Evolutionary conservation across 2,888 invertebrate species (phyloP).

Genomic region (Dicroscelio sp.): DNA sequence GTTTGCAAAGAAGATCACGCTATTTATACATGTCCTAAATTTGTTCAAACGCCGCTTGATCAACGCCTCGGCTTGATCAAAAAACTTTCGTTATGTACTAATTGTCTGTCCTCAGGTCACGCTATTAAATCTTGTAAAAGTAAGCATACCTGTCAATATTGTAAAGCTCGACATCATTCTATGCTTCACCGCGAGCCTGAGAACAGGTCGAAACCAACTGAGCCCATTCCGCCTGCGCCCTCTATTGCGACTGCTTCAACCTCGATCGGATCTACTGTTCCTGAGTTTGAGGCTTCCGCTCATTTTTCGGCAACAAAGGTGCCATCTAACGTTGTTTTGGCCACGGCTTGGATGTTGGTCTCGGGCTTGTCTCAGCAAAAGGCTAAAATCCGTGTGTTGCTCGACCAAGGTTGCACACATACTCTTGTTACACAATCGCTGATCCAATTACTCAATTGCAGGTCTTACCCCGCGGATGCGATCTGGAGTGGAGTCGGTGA

Average conservation of each 20-base stretch:
- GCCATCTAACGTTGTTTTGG: background rate
- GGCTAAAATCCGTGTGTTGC: background rate
- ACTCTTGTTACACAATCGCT: background rate
- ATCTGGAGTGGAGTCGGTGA: background rate
- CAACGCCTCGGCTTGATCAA: background rate
- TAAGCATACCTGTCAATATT: background rate
- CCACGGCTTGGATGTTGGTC: conserved; percentile 12
- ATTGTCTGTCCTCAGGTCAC: background rate
- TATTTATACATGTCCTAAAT: background rate
- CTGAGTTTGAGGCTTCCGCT: background rate
- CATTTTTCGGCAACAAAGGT: background rate
- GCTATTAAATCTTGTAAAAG: background rate
- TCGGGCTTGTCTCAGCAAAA: background rate
- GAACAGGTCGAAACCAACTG: too few relatives aligned
- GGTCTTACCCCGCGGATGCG: background rate
- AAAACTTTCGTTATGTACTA: background rate
- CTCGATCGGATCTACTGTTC: background rate
- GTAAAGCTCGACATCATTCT: background rate
- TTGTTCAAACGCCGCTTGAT: background rate
- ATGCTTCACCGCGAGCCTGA: background rate
- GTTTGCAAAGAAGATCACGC: background rate
- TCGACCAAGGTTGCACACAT: conserved; percentile 17
- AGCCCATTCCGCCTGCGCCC: too few relatives aligned
- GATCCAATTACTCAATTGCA: background rate
- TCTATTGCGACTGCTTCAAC: background rate